Conservation (phyloP, 2,888 invertebrate genomes). For the Drosophila macrospina region DNA sequence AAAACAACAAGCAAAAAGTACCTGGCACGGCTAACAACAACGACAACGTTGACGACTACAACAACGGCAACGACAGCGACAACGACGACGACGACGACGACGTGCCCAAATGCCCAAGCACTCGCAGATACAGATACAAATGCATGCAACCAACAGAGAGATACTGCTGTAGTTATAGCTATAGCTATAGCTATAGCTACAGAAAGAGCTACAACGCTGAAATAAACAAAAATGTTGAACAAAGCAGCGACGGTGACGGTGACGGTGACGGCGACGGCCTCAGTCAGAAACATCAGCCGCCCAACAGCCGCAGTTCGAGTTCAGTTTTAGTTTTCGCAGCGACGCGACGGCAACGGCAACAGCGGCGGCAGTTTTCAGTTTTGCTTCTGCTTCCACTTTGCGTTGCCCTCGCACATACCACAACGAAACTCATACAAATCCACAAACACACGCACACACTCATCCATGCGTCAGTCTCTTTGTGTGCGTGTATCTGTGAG, state of each 20-base stretch:
- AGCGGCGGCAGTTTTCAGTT: conserved; percentile 66
- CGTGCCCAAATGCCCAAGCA: conserved; percentile 68
- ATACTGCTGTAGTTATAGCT: conserved; percentile 49
- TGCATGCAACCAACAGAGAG: conserved; percentile 37
- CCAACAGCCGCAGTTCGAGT: conserved; percentile 65
- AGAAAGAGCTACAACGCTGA: conserved; percentile 65
- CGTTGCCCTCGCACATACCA: conserved; percentile 75
- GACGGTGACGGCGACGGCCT: conserved; percentile 43
- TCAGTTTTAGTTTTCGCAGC: conserved; percentile 75
- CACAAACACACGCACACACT: conserved; percentile 33
- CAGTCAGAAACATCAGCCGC: conserved; percentile 51
- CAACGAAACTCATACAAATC: conserved; percentile 56
- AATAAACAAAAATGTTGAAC: conserved; percentile 81
- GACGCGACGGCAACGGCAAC: conserved; percentile 63
- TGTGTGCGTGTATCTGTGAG: conserved; percentile 18
- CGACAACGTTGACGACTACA: conserved; percentile 27
- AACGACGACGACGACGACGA: conserved; percentile 43
- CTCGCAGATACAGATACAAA: conserved; percentile 61
- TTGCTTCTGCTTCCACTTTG: conserved; percentile 54
- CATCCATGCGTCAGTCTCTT: conserved; percentile 39
- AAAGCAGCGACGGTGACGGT: conserved; percentile 50
- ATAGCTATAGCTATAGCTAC: conserved; percentile 47
- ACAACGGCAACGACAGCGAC: conserved; percentile 60
- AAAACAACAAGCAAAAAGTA: conserved; percentile 75
- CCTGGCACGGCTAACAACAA: conserved; percentile 69